Percentiles rank a stretch among this genome's conserved stretches.
Conservation (phyloP, 2,113 vertebrate genomes). For the Pogonocichla stellata region DNA sequence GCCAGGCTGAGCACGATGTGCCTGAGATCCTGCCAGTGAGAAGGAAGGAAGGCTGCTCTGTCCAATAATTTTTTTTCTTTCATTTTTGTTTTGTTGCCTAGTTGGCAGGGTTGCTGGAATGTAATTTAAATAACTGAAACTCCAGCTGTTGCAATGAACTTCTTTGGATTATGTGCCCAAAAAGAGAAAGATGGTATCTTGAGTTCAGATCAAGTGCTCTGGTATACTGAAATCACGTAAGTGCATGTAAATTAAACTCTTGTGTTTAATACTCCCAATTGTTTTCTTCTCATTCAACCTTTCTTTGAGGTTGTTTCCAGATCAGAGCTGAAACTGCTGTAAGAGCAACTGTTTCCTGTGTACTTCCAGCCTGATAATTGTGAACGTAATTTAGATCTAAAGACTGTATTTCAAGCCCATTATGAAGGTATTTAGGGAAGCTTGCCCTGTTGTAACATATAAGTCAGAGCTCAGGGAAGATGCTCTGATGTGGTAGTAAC, state of each 20-base stretch:
- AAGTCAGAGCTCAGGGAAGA: background rate
- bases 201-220: conserved; percentile 22
- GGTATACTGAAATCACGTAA: background rate
- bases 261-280: background rate
- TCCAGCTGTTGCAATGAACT: conserved; percentile 23
- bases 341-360: background rate
- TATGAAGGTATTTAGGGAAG: background rate
- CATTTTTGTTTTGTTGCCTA: conserved; percentile 26
- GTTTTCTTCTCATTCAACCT: background rate
- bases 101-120: conserved; percentile 40
- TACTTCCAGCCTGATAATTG: background rate
- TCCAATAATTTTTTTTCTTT: conserved; percentile 19
- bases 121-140: conserved; percentile 59
- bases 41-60: background rate
- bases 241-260: background rate
- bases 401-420: background rate
- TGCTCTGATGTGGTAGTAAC: background rate
- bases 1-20: background rate
- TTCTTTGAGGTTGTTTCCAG: background rate
- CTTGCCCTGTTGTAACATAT: background rate
- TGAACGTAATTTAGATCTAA: background rate
- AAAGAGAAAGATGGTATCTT: background rate
- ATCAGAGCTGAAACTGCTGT: background rate
- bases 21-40: background rate
- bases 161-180: background rate